phyloP scores from a whole-genome alignment of 2,113 vertebrate genomes.

The Eclectus roratus region DNA sequence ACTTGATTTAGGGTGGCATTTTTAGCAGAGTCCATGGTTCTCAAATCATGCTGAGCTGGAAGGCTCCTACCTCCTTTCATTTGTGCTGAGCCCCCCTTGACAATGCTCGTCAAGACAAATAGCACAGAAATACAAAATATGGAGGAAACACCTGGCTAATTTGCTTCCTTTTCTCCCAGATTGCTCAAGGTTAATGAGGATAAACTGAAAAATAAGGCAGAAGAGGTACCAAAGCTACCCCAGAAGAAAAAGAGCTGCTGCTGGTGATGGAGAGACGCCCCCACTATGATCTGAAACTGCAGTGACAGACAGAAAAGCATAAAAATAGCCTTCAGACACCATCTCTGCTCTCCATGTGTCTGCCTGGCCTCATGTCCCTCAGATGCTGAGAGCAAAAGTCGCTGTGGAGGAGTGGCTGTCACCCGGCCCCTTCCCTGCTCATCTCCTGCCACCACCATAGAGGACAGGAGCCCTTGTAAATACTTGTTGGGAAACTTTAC shows the following conservation, averaged over 20 bases:
- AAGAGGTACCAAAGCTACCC: conserved; percentile 48
- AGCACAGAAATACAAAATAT: not conserved
- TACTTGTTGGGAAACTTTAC: not conserved
- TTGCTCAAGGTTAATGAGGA: conserved; percentile 75
- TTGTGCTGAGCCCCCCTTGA: not conserved
- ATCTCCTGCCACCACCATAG: not conserved
- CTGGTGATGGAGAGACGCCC: not conserved
- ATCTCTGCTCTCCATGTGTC: not conserved
- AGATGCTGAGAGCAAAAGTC: not conserved
- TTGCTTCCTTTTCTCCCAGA: conserved; percentile 64
- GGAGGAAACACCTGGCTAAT: not conserved
- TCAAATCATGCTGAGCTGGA: fast-evolving
- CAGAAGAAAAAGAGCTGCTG: conserved; percentile 83
- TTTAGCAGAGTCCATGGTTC: not conserved
- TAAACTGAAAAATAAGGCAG: conserved; percentile 46
- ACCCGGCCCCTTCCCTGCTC: not conserved
- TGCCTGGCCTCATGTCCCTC: not conserved
- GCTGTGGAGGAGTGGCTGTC: too few relatives aligned
- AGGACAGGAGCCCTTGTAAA: not conserved
- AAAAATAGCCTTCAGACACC: not conserved
- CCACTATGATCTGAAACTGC: not conserved
- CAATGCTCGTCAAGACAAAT: not conserved
- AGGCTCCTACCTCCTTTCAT: not conserved
- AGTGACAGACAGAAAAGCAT: not conserved
- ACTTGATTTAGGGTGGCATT: not conserved